phyloP scores from a whole-genome alignment of 2,797 vertebrate genomes.

The Poecilia velifera region DNA sequence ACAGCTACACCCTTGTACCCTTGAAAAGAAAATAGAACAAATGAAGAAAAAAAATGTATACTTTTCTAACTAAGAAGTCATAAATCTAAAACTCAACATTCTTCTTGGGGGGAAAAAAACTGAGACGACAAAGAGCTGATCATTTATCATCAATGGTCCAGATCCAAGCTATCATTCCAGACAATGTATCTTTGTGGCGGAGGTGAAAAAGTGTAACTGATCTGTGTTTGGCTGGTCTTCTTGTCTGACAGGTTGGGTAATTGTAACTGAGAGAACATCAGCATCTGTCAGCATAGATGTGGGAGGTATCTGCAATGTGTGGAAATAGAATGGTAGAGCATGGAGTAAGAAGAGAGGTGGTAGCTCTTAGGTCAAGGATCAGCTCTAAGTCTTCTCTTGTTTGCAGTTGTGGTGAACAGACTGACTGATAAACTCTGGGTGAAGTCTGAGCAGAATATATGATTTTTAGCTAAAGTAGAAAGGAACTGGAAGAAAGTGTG shows the following conservation, averaged over 20 bases:
- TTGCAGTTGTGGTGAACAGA: neutral
- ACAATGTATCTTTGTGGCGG: neutral
- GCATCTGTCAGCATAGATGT: conserved; percentile 34
- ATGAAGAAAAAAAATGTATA: neutral
- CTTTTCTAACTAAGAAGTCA: neutral
- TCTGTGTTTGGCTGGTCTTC: conserved; percentile 7
- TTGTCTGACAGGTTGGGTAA: conserved; percentile 32
- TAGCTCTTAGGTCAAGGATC: neutral
- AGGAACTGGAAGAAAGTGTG: neutral
- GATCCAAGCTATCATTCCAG: neutral
- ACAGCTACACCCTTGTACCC: neutral
- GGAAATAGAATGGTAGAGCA: neutral
- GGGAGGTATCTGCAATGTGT: conserved; percentile 19
- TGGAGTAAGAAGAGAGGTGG: neutral
- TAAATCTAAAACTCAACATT: neutral
- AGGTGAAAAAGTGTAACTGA: neutral
- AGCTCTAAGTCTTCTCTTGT: neutral
- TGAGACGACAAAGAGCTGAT: neutral
- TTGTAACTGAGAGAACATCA: conserved; percentile 25
- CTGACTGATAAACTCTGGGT: neutral
- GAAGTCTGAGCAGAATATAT: neutral
- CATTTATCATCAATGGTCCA: neutral
- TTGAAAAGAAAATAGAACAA: neutral
- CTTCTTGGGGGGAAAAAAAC: neutral
- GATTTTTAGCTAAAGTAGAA: neutral